These are phyloP conservation scores for Muscicapa adusta DNA, from an alignment of 2,113 vertebrate species.

Conservation along the genomic window DNA sequence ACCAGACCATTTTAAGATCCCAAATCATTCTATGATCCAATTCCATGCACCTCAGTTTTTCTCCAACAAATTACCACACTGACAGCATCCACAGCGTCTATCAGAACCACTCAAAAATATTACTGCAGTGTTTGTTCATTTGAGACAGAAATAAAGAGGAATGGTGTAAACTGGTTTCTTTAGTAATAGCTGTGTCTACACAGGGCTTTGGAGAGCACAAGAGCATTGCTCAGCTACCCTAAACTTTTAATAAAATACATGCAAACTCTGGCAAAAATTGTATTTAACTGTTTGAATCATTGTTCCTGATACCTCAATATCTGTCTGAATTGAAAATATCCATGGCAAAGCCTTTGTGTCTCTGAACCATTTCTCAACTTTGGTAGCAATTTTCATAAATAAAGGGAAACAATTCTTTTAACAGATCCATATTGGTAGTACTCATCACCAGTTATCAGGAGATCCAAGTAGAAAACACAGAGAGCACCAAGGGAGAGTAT, in stretches of 20 bases:
- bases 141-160: neutral
- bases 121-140: neutral
- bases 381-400: neutral
- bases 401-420: neutral
- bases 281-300: neutral
- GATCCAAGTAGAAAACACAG: neutral
- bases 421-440: neutral
- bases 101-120: neutral
- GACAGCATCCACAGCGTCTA: neutral
- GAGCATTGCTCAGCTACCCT: neutral
- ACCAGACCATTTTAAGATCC: neutral
- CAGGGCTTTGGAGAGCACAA: neutral
- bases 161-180: neutral
- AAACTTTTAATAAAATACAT: neutral
- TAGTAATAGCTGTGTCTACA: neutral
- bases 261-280: neutral
- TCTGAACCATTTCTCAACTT: neutral
- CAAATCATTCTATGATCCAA: neutral
- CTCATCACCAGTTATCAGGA: neutral
- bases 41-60: neutral
- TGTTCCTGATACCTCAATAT: neutral
- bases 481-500: neutral
- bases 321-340: neutral
- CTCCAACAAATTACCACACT: neutral
- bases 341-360: neutral